phyloP scores from a whole-genome alignment of 2,797 vertebrate species.

The Macropodus opercularis region DNA sequence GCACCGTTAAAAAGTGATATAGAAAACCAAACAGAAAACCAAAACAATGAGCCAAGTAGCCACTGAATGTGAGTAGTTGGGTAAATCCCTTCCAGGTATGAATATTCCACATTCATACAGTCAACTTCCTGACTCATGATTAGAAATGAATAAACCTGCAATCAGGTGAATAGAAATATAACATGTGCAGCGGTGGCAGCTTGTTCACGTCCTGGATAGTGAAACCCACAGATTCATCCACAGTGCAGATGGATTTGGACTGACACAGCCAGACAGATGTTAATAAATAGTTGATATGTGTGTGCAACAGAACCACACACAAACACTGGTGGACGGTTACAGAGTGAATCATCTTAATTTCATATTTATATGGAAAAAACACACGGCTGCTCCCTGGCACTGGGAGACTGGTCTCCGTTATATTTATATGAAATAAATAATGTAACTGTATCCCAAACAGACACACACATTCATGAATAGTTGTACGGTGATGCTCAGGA shows the following conservation, averaged over 20 bases:
- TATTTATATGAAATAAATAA: constrained; percentile 43
- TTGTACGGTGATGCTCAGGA: constrained; percentile 18
- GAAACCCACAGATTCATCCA: neutral
- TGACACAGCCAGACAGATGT: constrained; percentile 18
- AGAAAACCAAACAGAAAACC: neutral
- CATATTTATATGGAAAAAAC: constrained; percentile 38
- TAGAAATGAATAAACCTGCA: neutral
- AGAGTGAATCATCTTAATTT: constrained; percentile 43
- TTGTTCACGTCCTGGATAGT: constrained; percentile 12
- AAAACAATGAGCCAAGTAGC: neutral
- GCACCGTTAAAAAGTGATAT: neutral
- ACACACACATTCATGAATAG: constrained; percentile 12
- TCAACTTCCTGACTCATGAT: neutral
- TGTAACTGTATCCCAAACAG: constrained; percentile 20
- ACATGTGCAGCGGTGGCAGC: neutral
- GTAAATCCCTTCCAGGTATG: too few species aligned
- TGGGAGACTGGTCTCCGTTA: constrained; percentile 19
- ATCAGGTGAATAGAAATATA: neutral
- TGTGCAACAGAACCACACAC: neutral
- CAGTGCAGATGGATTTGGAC: neutral
- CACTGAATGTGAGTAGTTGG: too few species aligned
- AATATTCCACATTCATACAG: neutral
- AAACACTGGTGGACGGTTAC: neutral
- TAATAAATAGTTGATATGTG: constrained; percentile 20
- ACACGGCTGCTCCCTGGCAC: constrained; percentile 1